Base-by-base conservation (phyloP, 2,888 invertebrate genomes). In the Diarsia dahlii region DNA sequence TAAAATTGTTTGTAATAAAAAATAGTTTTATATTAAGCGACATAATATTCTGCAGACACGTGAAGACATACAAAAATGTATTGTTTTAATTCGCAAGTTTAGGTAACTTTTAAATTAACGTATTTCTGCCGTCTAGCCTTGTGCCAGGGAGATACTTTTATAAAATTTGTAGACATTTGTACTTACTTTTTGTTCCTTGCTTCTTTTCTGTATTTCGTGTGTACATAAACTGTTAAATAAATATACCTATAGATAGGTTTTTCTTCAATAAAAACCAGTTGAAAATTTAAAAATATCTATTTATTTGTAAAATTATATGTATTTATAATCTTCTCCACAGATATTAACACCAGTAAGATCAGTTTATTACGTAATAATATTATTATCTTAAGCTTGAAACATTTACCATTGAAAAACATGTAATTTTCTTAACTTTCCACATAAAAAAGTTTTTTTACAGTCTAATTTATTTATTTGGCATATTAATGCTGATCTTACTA, bases 241-340 rank as follows among this genome's bases (percentile, higher is more conserved):
- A 39, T 39, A 39, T 39, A 39, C 28, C 28, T 39, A 39, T 3
- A 39, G 13, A 20, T 46, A 23, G 23, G 52, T 12, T 20, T 45
- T 46, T 23, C 15, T 52, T 28, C 50, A 79, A 60, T 65, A 79
- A 79, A 78, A 72, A 39, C 1, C 0, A 3, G 10, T 13, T 34
- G 20, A 54, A 73, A 79, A 69, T 67, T 3, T 34, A 80, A 74
- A 80, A 80, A 79, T 79, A 80, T 80, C n/a, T 48, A 56, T 80
- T 80, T 80, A 80, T 80, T 79, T 39, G 39, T 39, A 45, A 76
- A 76, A 71, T 71, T 77, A 78, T 34, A 39, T 64, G 50, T 62
- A 66, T 69, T 65, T 46, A 39, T 62, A 68, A 69, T 69, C n/a
- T 12, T 64, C 20, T 60, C 28, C 39, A 75, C n/a, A 10, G 13